Percentiles rank a stretch among this genome's conserved stretches.
Evolutionary conservation across 2,888 invertebrate genomes (phyloP).

Genomic region (Eupithecia subfuscata): DNA sequence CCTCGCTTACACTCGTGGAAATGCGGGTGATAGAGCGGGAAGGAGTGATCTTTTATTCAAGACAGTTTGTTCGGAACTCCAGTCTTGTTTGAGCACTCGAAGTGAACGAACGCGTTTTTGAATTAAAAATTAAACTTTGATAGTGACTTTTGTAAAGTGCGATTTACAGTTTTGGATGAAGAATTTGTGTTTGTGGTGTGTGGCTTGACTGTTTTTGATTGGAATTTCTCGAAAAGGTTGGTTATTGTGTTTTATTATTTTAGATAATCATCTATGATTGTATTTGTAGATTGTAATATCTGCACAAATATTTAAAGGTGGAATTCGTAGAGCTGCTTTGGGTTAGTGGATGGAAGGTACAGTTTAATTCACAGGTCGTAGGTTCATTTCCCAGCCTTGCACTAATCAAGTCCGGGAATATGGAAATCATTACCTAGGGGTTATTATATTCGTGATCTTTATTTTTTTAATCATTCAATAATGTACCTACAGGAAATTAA

Average conservation of each 20-base stretch:
- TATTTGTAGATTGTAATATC: conserved; percentile 16
- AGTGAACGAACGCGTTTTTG: conserved; percentile 36
- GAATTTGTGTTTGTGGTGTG: conserved; percentile 27
- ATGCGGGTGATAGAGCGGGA: conserved; percentile 51
- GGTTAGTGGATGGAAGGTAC: background rate
- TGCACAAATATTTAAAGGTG: conserved; percentile 2
- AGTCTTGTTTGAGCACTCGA: conserved; percentile 55
- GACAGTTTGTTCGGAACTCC: conserved; percentile 47
- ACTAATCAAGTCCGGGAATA: background rate
- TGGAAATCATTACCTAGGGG: background rate
- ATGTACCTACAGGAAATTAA: no score
- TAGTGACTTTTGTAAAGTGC: conserved; percentile 23
- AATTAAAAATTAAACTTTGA: conserved; percentile 9
- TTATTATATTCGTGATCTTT: background rate
- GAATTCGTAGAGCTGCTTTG: background rate
- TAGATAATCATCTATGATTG: conserved; percentile 28
- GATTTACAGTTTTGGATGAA: conserved; percentile 13
- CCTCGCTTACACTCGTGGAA: conserved; percentile 51
- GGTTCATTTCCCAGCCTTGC: background rate
- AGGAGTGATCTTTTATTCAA: conserved; percentile 61
- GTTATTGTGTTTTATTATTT: conserved; percentile 27
- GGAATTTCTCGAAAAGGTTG: conserved; percentile 40
- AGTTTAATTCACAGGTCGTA: background rate
- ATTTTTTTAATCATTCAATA: no score
- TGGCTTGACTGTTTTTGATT: conserved; percentile 26